Conservation (phyloP, 2,888 invertebrate species). For the Scaptodrosophila latifasciaeformis region DNA sequence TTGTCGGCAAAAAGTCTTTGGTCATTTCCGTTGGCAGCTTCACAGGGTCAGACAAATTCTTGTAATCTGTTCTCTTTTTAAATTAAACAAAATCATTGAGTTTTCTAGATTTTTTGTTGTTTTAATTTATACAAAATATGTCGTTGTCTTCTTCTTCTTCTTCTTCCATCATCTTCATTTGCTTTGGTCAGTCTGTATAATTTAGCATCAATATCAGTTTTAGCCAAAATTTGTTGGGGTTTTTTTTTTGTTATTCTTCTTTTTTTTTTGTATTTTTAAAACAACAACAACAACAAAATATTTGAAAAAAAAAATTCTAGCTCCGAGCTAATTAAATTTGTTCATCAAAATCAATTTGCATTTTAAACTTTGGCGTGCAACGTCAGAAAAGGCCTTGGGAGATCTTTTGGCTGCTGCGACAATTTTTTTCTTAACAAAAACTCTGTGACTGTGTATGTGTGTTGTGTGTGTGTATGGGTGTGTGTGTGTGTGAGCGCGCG, state of each 20-base stretch:
- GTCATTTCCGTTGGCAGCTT: too few species aligned
- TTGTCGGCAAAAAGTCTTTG: background rate
- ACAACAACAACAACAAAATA: too few species aligned
- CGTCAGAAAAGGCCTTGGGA: conserved; percentile 67
- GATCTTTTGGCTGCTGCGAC: conserved; percentile 32
- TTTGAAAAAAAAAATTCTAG: conserved; percentile 61
- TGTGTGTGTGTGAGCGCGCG: background rate
- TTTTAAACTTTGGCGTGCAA: conserved; percentile 54
- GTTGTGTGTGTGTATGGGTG: background rate
- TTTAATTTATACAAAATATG: conserved; percentile 42
- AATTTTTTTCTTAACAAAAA: conserved; percentile 9
- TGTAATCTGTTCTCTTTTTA: too few species aligned
- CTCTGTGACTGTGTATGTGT: too few species aligned
- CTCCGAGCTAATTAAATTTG: conserved; percentile 70
- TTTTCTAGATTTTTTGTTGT: too few species aligned
- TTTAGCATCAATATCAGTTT: conserved; percentile 38
- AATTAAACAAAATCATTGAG: too few species aligned
- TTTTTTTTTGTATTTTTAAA: too few species aligned
- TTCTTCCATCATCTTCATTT: too few species aligned
- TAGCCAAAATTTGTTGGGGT: conserved; percentile 14
- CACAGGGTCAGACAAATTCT: too few species aligned
- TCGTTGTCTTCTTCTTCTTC: too few species aligned
- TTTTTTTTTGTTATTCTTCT: too few species aligned
- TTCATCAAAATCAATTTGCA: conserved; percentile 69
- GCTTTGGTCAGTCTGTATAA: too few species aligned